phyloP scores from a whole-genome alignment of 2,888 invertebrate species.

The Arctia plantaginis region DNA sequence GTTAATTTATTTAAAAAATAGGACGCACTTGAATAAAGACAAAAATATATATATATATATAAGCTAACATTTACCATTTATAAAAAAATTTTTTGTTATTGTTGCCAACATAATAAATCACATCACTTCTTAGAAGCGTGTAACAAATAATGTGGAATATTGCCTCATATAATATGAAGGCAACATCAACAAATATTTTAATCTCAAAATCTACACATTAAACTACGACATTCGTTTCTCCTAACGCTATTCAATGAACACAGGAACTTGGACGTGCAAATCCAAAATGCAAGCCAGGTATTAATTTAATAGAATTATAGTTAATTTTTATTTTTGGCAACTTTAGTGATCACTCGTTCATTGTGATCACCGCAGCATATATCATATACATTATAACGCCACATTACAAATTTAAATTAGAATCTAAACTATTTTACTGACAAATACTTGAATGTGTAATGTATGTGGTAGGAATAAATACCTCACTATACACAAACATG shows the following conservation, averaged over 20 bases:
- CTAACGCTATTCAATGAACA: constrained; percentile 78
- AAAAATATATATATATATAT: constrained; percentile 44
- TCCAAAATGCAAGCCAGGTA: constrained; percentile 70
- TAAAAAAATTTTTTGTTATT: constrained; percentile 51
- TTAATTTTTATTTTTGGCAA: constrained; percentile 47
- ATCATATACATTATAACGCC: constrained; percentile 12
- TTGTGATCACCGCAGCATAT: constrained; percentile 31
- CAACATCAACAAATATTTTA: constrained; percentile 56
- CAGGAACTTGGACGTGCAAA: constrained; percentile 74
- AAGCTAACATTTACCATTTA: constrained; percentile 57
- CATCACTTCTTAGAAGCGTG: constrained; percentile 34
- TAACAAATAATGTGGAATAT: constrained; percentile 31
- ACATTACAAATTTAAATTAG: constrained; percentile 33
- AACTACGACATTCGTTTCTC: constrained; percentile 54
- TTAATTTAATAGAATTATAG: constrained; percentile 36
- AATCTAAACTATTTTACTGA: constrained; percentile 25
- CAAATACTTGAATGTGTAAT: constrained; percentile 31
- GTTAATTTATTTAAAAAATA: constrained; percentile 64
- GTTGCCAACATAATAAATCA: constrained; percentile 55
- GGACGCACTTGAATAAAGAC: constrained; percentile 67
- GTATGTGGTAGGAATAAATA: constrained; percentile 40
- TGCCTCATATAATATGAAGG: constrained; percentile 40
- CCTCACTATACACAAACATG: constrained; percentile 31
- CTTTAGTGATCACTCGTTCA: constrained; percentile 24
- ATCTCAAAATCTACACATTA: constrained; percentile 59